phyloP scores from a whole-genome alignment of 2,797 vertebrate species.

The Crotalus adamanteus region DNA sequence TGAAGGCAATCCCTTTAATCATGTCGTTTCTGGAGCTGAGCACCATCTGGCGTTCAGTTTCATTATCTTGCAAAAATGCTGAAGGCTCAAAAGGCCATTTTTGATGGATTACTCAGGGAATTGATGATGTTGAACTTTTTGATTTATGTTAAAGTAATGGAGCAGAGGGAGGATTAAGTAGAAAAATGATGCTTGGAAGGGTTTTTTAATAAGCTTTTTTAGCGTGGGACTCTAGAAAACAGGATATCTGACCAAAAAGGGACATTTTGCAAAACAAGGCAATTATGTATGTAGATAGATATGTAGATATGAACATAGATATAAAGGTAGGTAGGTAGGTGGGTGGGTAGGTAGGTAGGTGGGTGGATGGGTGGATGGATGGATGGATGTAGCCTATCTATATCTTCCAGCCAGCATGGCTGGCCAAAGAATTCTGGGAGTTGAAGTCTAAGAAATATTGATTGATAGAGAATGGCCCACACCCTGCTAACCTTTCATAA shows the following conservation, averaged over 20 bases:
- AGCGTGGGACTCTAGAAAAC: not conserved
- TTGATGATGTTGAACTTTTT: not conserved
- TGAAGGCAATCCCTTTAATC: not conserved
- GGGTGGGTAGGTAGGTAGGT: too few relatives aligned
- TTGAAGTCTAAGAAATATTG: not conserved
- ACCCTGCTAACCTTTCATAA: not conserved
- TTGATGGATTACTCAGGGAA: not conserved
- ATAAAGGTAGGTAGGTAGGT: too few relatives aligned
- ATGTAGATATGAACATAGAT: too few relatives aligned
- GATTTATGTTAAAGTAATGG: not conserved
- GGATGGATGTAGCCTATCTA: too few relatives aligned
- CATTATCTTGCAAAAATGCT: conserved; percentile 3
- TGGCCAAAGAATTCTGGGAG: too few relatives aligned
- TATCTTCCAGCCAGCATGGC: too few relatives aligned
- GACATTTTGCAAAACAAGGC: not conserved
- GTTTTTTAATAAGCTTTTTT: not conserved
- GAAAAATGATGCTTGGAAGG: not conserved
- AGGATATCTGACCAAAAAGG: not conserved
- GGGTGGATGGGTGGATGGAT: too few relatives aligned
- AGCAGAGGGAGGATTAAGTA: not conserved
- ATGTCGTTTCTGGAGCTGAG: not conserved
- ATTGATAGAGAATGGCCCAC: not conserved
- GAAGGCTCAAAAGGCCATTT: not conserved
- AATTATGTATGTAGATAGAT: not conserved
- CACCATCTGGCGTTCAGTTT: conserved; percentile 47